Evolutionary conservation across 2,888 invertebrate species (phyloP), one percentile per base, ranked within the genome.

Genomic region (Graphium colonna): DNA sequence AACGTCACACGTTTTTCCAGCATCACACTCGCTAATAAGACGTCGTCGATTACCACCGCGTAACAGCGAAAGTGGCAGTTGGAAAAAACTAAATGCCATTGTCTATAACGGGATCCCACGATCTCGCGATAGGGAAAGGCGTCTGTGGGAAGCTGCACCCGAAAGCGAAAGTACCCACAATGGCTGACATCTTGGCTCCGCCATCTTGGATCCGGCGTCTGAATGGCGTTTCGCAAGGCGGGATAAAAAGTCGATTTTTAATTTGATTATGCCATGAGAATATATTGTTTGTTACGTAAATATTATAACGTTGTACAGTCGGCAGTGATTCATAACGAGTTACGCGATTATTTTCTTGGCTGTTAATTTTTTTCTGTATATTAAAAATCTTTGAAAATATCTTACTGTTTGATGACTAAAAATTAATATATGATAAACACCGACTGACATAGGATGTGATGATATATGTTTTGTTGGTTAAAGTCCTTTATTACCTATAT

Each of bases 61-160:
- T 78, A 74, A 76, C 77, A 71, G 86, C 76, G 86, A 87, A 87
- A 87, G 87, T 87, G 78, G 73, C 79, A 65, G 73, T 69, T 58
- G 63, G 72, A 81, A 81, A 82, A 82, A 81, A 76, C 75, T 79
- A 77, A 36, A 79, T 76, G 75, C 69, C 78, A 83, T 86, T 87
- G 86, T 85, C 69, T 75, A 69, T 68, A 62, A 59, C 62, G 58
- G 59, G 60, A 58, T 88, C 88, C 84, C 88, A 88, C 88, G 88
- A 85, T 87, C 80, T 82, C 72, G 65, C 77, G 86, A 84, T 83
- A 84, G 79, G 79, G 81, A 84, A 84, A 86, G 81, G 77, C 79
- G 82, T 82, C 77, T 70, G 79, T 87, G 88, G 83, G 88, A 87
- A 85, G 73, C 69, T 71, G 75, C 65, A 64, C 68, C 68, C 72